Evolutionary conservation across 2,113 vertebrate genomes (phyloP), one percentile per base, ranked within the genome.

Genomic region (Chinchilla lanigera): DNA sequence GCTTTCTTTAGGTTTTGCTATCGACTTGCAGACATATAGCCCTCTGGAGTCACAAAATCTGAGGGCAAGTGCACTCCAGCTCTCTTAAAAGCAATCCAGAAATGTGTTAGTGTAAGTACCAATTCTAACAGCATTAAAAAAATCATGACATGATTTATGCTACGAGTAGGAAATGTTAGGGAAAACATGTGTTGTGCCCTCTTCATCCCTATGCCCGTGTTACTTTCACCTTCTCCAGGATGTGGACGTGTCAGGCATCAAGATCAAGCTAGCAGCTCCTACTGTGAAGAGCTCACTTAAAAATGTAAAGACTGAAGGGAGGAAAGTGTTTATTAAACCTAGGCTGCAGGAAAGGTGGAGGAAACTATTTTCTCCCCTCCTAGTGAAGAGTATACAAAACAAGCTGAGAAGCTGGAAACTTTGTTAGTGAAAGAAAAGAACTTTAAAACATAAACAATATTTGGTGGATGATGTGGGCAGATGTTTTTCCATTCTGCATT

Each of bases 11-110:
- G 16, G 38, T 19, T 87, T 84, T 20, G 47, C 41, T 61, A 65
- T 97, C 77, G 80, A 52, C 9, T 8, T 88, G 1, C 30, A 80
- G 60, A 84, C 35, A 3, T 65, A 69, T 20, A 78, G 2, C 35
- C 61, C 44, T 85, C n/a, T 77, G 75, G 30, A 96, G 80, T 77
- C 90, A 94, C 35, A 71, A 60, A 93, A 73, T 54, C n/a, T 50
- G 5, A 12, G 87, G 80, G 22, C 58, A 54, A 73, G 63, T 24
- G 33, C n/a, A 52, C 69, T 93, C 75, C 61, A 35, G 50, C 65
- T 20, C 35, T 94, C 63, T 77, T 50, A 95, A 82, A 88, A 52
- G 77, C 19, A 56, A 86, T 30, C 93, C 30, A 67, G 86, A 86
- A 90, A 38, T 28, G 24, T 81, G 58, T 84, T 50, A 47, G 26